Percentiles rank a stretch among this genome's conserved stretches.
phyloP scores from a whole-genome alignment of 2,113 vertebrate species.

The Embiotoca jacksoni region DNA sequence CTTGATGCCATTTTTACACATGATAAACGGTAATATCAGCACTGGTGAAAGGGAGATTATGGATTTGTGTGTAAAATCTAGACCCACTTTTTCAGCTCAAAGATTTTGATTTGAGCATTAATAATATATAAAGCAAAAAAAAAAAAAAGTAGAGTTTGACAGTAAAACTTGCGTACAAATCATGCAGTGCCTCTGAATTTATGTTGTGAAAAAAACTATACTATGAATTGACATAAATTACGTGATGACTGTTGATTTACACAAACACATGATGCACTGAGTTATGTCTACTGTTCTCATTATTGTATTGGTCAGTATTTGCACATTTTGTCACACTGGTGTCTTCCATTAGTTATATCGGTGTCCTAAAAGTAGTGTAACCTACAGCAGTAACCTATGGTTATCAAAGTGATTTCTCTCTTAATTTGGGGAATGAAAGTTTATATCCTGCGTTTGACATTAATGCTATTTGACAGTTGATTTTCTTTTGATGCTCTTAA shows the following conservation, averaged over 20 bases:
- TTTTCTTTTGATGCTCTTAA: background rate
- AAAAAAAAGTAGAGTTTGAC: background rate
- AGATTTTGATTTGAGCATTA: too few relatives aligned
- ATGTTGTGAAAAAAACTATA: background rate
- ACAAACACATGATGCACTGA: slow-evolving; percentile 28
- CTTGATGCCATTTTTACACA: background rate
- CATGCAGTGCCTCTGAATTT: slow-evolving; percentile 41
- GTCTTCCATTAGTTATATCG: slow-evolving; percentile 25
- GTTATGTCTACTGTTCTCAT: background rate
- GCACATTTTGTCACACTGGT: background rate
- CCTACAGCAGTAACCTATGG: background rate
- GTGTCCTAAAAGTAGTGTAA: background rate
- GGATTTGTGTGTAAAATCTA: background rate
- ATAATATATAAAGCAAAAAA: too few relatives aligned
- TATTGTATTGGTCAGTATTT: background rate
- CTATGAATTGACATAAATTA: slow-evolving; percentile 2
- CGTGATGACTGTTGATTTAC: slow-evolving; percentile 28
- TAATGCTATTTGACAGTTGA: background rate
- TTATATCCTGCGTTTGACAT: background rate
- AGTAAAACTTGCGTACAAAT: background rate
- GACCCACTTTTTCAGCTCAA: background rate
- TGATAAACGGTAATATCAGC: background rate
- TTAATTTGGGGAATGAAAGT: background rate
- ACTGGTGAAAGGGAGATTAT: too few relatives aligned
- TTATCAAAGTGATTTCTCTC: background rate